Evolutionary conservation across 2,113 vertebrate genomes (phyloP).

Genomic region (Campylorhamphus procurvoides): DNA sequence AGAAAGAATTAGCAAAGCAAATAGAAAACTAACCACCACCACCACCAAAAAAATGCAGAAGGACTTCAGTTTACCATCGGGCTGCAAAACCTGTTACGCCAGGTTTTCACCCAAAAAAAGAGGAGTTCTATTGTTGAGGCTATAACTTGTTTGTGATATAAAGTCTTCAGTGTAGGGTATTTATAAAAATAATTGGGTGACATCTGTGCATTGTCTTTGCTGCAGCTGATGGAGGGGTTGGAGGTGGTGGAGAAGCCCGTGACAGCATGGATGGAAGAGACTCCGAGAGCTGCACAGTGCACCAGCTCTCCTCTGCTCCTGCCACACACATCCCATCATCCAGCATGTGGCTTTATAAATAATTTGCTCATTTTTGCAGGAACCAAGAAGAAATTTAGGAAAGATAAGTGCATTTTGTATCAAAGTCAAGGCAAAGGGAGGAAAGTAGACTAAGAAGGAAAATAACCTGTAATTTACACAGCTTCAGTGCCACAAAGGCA

Average conservation of each 20-base stretch:
- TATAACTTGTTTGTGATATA: background rate
- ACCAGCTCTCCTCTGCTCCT: background rate
- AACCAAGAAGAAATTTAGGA: background rate
- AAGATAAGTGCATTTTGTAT: background rate
- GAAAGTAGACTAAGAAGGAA: background rate
- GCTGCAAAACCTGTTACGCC: background rate
- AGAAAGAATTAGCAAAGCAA: background rate
- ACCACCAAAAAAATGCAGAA: background rate
- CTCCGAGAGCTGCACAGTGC: background rate
- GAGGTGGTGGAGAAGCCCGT: background rate
- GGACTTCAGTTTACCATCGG: background rate
- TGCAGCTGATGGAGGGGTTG: accelerated
- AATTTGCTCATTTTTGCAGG: background rate
- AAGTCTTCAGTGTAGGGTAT: background rate
- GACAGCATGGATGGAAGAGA: accelerated
- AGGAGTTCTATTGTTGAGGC: background rate
- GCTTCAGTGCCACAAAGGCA: background rate
- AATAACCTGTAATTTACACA: background rate
- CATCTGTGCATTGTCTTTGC: background rate
- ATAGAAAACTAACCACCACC: background rate
- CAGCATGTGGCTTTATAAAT: background rate
- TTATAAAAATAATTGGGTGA: background rate
- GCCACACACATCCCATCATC: accelerated
- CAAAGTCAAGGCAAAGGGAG: background rate
- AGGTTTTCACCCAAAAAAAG: background rate